Evolutionary conservation across 1,140 invertebrate species (phyloP), one percentile per base, ranked within the genome.

Genomic region (Fragariocoptes setiger): DNA sequence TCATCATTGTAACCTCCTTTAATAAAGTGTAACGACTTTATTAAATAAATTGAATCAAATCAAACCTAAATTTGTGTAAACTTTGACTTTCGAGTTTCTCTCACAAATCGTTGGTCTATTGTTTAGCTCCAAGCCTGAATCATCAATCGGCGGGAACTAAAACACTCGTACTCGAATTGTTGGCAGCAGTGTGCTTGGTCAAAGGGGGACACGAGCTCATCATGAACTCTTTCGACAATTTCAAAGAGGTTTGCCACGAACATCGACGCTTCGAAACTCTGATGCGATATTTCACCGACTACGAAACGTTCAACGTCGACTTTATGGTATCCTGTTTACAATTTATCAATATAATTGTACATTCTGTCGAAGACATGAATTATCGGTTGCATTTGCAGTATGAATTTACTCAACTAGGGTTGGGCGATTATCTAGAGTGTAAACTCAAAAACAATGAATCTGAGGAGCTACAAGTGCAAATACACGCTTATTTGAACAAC

Each of bases 291-390:
- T 95, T 97, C 54, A 77, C 80, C 52, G 80, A 92, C 55, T 88
- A 82, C 56, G 80, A 92, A 53, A 71, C 71, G 47, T 97, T 97
- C 56, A 82, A 95, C 56, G 85, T 97, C 52, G 90, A 97, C 57
- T 95, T 95, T 61, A 94, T 95, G 82, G 82, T 77, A 56, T 85
- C 88, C 1, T 95, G 85, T 57, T 92, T 95, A 79, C 88, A 97
- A 63, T 97, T 97, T 62, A 78, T 97, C 48, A 97, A 97, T 55
- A 94, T 97, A 39, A 77, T 97, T 22, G 88, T 97, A 0, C 90
- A 97, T 62, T 94, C 85, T 0, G 86, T 95, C 0, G 88, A 97
- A 53, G 83, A 97, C 53, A 92, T 95, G 82, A 97, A 95, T 61
- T 94, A 90, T 58, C 62, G 90, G 38, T 85, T 95, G 4, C 82